Conservation (phyloP, 2,113 vertebrate genomes). For the Vulpes lagopus region DNA sequence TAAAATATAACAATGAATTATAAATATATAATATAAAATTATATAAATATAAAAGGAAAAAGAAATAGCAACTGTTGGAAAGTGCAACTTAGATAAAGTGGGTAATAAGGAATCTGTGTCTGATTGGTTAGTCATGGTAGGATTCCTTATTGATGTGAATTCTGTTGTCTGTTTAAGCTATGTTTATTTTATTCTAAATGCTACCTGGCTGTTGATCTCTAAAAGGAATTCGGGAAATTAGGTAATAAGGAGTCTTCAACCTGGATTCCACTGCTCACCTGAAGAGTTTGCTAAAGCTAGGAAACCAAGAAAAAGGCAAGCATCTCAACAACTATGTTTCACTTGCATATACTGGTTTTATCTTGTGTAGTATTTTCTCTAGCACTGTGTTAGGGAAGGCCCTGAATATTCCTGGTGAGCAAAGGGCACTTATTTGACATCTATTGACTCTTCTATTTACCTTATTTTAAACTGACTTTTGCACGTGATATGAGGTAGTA, state of each 20-base stretch:
- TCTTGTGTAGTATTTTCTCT: slow-evolving; percentile 11
- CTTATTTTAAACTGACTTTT: slow-evolving; percentile 30
- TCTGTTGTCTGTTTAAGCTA: not conserved
- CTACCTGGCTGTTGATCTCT: slow-evolving; percentile 3
- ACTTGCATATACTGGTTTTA: not conserved
- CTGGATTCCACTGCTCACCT: not conserved
- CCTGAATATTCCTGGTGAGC: slow-evolving; percentile 1
- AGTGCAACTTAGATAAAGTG: slow-evolving; percentile 1
- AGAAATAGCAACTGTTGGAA: not conserved
- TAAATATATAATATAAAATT: not conserved
- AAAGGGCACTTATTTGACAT: not conserved
- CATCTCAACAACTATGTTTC: not conserved
- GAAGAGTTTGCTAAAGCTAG: not conserved
- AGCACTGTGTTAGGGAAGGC: not conserved
- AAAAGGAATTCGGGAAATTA: slow-evolving; percentile 44
- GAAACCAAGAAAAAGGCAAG: slow-evolving; percentile 50
- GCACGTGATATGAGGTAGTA: not conserved
- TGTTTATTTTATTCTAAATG: slow-evolving; percentile 51
- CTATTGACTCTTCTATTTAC: not conserved
- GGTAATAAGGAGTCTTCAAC: not conserved
- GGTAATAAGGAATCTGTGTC: not conserved
- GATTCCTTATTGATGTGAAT: not conserved
- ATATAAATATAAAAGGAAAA: not conserved
- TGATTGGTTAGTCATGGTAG: not conserved
- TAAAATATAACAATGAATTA: not conserved